A percentile compares a stretch with the other conserved stretches of the same genome.
Conservation (phyloP, 2,797 vertebrate genomes). For the Hyperoplus immaculatus region DNA sequence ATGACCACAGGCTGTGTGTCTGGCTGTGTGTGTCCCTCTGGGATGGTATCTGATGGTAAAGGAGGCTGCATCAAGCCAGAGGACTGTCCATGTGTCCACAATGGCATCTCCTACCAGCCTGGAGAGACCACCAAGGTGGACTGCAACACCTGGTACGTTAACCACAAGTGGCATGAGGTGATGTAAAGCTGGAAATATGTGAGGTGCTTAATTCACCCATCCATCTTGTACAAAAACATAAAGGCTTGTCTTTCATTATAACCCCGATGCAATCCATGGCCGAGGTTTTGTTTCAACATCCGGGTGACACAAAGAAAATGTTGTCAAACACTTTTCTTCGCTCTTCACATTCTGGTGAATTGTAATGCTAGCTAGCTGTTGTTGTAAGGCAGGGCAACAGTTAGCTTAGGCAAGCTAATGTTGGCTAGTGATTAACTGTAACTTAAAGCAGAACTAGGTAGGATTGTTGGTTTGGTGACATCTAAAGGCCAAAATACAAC, state of each 20-base stretch:
- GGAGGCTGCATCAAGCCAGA: conserved; percentile 84
- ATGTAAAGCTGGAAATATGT: not conserved
- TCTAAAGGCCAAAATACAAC: too few relatives aligned
- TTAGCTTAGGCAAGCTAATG: too few relatives aligned
- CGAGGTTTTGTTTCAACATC: too few relatives aligned
- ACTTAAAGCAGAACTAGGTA: too few relatives aligned
- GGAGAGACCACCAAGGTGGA: conserved; percentile 84
- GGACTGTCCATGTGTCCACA: conserved; percentile 86
- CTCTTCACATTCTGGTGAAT: too few relatives aligned
- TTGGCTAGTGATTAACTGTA: too few relatives aligned
- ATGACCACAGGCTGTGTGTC: conserved; percentile 86
- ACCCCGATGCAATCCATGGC: not conserved
- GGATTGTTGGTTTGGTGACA: too few relatives aligned
- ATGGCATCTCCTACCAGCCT: conserved; percentile 80
- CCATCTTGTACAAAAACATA: not conserved
- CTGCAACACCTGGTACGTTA: conserved; percentile 87
- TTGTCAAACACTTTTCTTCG: too few relatives aligned
- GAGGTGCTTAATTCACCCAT: not conserved
- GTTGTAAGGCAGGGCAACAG: too few relatives aligned
- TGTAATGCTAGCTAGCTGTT: too few relatives aligned
- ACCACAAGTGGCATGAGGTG: not conserved
- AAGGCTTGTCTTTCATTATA: not conserved
- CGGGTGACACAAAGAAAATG: too few relatives aligned
- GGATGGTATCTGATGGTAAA: conserved; percentile 82
- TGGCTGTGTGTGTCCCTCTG: conserved; percentile 88